Percentiles rank a stretch among this genome's conserved stretches.
Evolutionary conservation across 2,888 invertebrate genomes (phyloP).

Genomic region (Sicus ferrugineus): DNA sequence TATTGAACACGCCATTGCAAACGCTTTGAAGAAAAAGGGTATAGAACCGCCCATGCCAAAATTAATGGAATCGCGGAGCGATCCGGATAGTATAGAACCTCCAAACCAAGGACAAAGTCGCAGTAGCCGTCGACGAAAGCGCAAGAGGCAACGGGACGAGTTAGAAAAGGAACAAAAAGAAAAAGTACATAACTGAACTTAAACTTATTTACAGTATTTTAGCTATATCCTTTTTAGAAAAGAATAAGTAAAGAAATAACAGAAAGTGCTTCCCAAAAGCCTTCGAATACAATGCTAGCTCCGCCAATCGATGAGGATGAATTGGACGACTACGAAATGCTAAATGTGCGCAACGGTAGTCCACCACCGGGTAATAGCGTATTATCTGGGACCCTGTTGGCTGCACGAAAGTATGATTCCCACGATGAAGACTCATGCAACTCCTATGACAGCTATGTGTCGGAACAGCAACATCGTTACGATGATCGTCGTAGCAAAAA

Average conservation of each 20-base stretch:
- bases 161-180: constrained; percentile 56
- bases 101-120: constrained; percentile 48
- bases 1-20: constrained; percentile 80
- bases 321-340: constrained; percentile 80
- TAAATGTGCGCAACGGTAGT: constrained; percentile 81
- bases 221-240: constrained; percentile 25
- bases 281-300: not conserved
- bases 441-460: constrained; percentile 68
- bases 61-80: constrained; percentile 65
- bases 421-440: constrained; percentile 68
- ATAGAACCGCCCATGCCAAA: constrained; percentile 61
- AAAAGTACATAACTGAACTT: constrained; percentile 38
- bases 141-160: constrained; percentile 58
- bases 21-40: constrained; percentile 76
- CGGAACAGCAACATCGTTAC: constrained; percentile 40
- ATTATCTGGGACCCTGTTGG: constrained; percentile 49
- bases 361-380: constrained; percentile 64
- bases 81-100: constrained; percentile 67
- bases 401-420: constrained; percentile 66
- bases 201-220: not conserved
- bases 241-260: constrained; percentile 43
- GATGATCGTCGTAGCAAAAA: constrained; percentile 61
- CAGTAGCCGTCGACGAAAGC: constrained; percentile 59
- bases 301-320: constrained; percentile 65
- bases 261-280: constrained; percentile 31